Base-by-base conservation (phyloP, 1,140 invertebrate species). In the Spodoptera litura region DNA sequence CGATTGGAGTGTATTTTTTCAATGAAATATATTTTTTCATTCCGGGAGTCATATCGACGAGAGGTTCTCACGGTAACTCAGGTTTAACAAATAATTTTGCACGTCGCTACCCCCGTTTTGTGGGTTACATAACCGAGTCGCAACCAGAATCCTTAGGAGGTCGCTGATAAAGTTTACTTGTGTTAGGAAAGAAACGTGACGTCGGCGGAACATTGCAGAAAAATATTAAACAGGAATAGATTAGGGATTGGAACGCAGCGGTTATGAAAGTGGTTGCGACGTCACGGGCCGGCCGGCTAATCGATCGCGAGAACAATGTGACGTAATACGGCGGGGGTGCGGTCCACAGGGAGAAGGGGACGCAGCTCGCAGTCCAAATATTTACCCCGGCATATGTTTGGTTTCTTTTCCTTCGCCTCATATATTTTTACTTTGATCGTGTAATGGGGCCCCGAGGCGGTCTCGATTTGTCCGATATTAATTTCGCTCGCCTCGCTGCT, bases 401-500 rank as follows among this genome's bases (percentile, higher is more conserved):
- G 88, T 93, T 94, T 94, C 93, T 90, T 94, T 94, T 91, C 86
- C 89, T 89, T 88, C 87, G 88, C 87, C 87, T 93, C 91, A 93
- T 93, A 92, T 93, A 92, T 94, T 94, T 93, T 92, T 89, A 88
- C 91, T 93, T 88, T 89, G 86, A 90, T 90, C 86, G 83, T 83
- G 86, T 90, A 92, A 92, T 90, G 81, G 87, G 85, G 85, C 84
- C 89, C 88, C 70, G 81, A 86, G 92, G 90, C 88, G 83, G 83
- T 85, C 82, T 77, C 87, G 85, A 91, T 91, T 93, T 89, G 87
- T 85, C 85, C 87, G 86, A 89, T 87, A 92, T 88, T 92, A 91
- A 93, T 93, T 93, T 90, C 84, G 79, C 81, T 80, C 84, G 53
- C 58, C 53, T 73, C 51, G 31, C 38, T 76, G 73, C 72, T 80